phyloP scores from a whole-genome alignment of 2,888 invertebrate species.

The Polylopha cassiicola region DNA sequence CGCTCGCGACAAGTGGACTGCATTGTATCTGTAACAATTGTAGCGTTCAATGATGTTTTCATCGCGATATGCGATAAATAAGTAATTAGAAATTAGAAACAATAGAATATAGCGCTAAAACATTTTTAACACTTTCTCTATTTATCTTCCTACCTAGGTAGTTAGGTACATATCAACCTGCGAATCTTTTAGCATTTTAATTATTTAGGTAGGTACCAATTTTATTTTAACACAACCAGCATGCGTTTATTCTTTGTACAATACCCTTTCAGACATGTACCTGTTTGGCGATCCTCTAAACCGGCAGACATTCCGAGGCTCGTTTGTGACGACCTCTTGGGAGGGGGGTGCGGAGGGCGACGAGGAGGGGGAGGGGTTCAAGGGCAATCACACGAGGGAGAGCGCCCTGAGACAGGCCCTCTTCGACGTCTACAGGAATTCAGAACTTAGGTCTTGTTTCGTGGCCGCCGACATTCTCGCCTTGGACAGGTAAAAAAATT shows the following conservation, averaged over 20 bases:
- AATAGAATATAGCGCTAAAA: too few species aligned
- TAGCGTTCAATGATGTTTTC: slow-evolving; percentile 17
- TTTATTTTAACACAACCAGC: too few species aligned
- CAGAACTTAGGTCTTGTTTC: slow-evolving; percentile 85
- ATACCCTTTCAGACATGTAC: slow-evolving; percentile 81
- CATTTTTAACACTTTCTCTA: too few species aligned
- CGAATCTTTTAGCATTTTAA: too few species aligned
- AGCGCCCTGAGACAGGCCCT: slow-evolving; percentile 86
- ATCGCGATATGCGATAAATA: slow-evolving; percentile 16
- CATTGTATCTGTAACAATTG: slow-evolving; percentile 21
- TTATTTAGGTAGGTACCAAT: too few species aligned
- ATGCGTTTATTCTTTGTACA: slow-evolving; percentile 9
- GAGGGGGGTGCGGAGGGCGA: slow-evolving; percentile 80
- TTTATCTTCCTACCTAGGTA: too few species aligned
- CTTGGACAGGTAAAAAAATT: slow-evolving; percentile 84
- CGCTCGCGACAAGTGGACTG: slow-evolving; percentile 59
- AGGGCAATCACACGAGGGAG: slow-evolving; percentile 84
- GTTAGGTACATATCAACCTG: too few species aligned
- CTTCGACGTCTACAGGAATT: slow-evolving; percentile 84
- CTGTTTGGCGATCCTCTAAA: slow-evolving; percentile 83
- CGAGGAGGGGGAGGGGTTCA: slow-evolving; percentile 79
- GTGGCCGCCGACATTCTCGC: slow-evolving; percentile 88
- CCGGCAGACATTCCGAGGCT: slow-evolving; percentile 89
- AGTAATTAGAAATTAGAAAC: too few species aligned
- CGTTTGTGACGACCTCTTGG: slow-evolving; percentile 87